Base-by-base conservation (phyloP, 2,113 vertebrate genomes). In the Phrynosoma blainvillii region DNA sequence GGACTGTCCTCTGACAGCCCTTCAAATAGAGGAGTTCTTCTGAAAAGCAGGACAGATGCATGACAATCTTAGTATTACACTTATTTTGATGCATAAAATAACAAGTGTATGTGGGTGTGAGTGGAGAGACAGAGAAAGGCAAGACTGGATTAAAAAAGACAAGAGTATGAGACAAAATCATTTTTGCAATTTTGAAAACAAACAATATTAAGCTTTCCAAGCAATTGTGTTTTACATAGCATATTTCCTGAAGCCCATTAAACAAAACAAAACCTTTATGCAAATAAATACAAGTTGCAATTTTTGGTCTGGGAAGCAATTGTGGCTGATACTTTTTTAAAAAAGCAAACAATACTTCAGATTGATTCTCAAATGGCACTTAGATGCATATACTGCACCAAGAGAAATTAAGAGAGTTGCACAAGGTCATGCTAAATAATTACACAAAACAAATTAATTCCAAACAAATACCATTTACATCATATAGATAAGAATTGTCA, bases 211-310 rank as follows among this genome's bases (percentile, higher is more conserved):
- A 80, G 79, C 77, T 92, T 91, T 91, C 5, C 32, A 93, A 88
- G 76, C 85, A 88, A 90, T 59, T 12, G 5, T 68, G 79, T 73
- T 90, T 90, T 92, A 90, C 88, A 80, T 90, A 85, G 81, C 78
- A 83, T 66, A 27, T 93, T 89, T 89, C 85, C 91, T 65, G 59
- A 91, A 93, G 81, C 83, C 89, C 89, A n/a, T 86, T 88, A 79
- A 91, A 84, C 20, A 88, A 89, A 87, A 76, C 62, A 81, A 86
- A 77, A 79, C 81, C 23, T 71, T 70, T 47, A 86, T 80, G 74
- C 71, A 88, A 91, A 71, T n/a, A 79, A 89, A 94, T 90, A 81
- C 59, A 92, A 84, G 78, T 88, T 85, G 77, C 52, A 74, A 16
- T 36, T 32, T 62, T 23, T 90, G 12, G 74, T 78, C 86, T 71